Base-by-base conservation (phyloP, 2,113 vertebrate genomes). In the Plestiodon gilberti region DNA sequence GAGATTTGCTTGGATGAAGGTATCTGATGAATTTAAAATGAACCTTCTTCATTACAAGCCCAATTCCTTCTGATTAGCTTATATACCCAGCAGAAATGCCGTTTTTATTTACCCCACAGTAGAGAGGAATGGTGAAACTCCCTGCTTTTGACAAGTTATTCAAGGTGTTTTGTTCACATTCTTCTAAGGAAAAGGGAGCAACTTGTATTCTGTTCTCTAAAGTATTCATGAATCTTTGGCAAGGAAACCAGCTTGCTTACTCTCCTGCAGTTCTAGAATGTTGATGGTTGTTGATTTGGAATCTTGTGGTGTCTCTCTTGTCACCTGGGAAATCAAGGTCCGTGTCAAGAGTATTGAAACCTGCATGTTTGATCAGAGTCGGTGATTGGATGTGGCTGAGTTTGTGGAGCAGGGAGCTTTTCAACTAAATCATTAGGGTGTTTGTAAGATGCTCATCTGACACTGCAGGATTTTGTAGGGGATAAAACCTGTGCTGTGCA, bases 271-370 rank as follows among this genome's bases (percentile, higher is more conserved):
- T 55, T 85, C 84, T 62, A 82, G 84, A 28, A 30, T 78, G 40
- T 81, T 88, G 87, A 70, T 62, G 30, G 82, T 35, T 88, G 81
- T 87, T 93, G 88, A 89, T 93, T 85, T 88, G 87, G 88, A 93
- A 90, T 84, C 90, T 61, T 86, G 62, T 73, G 33, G 40, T 40
- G n/a, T 87, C 92, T 87, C 78, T 22, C 74, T n/a, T 33, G 89
- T 85, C 93, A 40, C 92, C 59, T 87, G 93, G 93, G 95, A 96
- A 95, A 95, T 94, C 90, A 93, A 91, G 85, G 86, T 43, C 83
- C 30, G 0, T 82, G 33, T 86, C 88, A 71, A 57, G 93, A 35
- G 74, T 87, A 64, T 25, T 91, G 90, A 92, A 89, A 20, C 38
- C 1, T 0, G 81, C 40, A 80, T 52, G 79, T 82, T 83, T 90